A percentile compares a stretch with the other conserved stretches of the same genome.
These are phyloP conservation scores for Neosalanx taihuensis DNA, from an alignment of 2,797 vertebrate genomes.

Conservation along the genomic window DNA sequence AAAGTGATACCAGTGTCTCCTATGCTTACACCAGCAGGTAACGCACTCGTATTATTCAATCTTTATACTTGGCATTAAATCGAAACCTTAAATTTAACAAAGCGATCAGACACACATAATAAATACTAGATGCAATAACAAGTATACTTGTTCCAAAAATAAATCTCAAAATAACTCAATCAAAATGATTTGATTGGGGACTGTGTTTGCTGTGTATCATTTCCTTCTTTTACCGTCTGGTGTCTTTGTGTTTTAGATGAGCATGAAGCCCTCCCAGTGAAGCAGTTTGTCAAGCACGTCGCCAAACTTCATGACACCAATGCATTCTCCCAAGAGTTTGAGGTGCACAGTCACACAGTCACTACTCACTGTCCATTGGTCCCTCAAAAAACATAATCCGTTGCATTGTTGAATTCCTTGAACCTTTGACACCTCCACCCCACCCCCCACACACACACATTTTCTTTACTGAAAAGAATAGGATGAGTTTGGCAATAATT, in stretches of 20 bases:
- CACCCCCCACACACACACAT: too few relatives aligned
- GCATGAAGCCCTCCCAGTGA: slow-evolving; percentile 79
- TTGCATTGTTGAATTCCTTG: neutral
- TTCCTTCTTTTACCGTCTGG: too few relatives aligned
- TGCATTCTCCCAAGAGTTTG: slow-evolving; percentile 90
- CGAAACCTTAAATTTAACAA: neutral
- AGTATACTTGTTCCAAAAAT: too few relatives aligned
- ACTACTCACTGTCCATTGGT: neutral
- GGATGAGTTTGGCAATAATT: neutral
- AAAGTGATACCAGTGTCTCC: slow-evolving; percentile 81
- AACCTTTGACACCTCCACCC: neutral
- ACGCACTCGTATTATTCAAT: slow-evolving; percentile 26
- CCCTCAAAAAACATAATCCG: neutral
- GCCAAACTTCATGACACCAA: slow-evolving; percentile 84
- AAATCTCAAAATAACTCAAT: too few relatives aligned
- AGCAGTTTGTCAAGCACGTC: slow-evolving; percentile 90
- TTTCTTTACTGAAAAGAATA: neutral
- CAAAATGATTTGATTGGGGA: neutral
- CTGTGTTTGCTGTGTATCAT: too few relatives aligned
- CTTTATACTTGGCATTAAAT: neutral
- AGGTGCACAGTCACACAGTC: slow-evolving; percentile 73
- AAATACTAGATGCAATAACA: too few relatives aligned
- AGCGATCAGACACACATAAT: too few relatives aligned
- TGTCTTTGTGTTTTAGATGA: slow-evolving; percentile 60
- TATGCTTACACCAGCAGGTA: slow-evolving; percentile 82